Base-by-base conservation (phyloP, 2,888 invertebrate species). In the Malthinus seriepunctatus region DNA sequence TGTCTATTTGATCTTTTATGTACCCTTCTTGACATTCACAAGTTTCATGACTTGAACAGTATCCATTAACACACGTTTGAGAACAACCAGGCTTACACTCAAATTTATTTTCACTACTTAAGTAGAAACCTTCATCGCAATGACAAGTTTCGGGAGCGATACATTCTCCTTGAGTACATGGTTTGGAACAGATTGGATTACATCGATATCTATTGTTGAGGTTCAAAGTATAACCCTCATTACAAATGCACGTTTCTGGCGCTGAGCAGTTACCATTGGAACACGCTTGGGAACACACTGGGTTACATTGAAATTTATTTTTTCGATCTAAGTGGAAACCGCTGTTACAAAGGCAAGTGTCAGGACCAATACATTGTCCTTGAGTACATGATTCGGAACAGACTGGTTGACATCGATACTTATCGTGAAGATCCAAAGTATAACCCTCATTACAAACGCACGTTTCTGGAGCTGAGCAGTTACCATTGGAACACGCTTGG, bases 221-320 rank as follows among this genome's bases (percentile, higher is more conserved):
- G 15, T 50, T 44, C 32, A 42, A 9, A 7, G 12, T 11, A 44
- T 12, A 51, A 8, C 67, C 68, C 11, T 12, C 10, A n/a, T 61
- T 57, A 12, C 70, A 70, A 12, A 37, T 12, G 37, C 71, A 71
- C 8, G 31, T 52, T 45, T 69, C 63, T 1, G 69, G 69, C 3
- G 57, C 60, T 1, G 80, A 78, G 61, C 84, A 84, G 44, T 76
- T 77, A 2, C 82, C 83, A 64, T 83, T 82, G 9, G 79, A 5
- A 50, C 75, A 76, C n/a, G 63, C 51, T 35, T 62, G 75, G 0
- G 44, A 51, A 48, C 76, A 76, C 8, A 45, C 37, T 0, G 74
- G 72, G 14, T 63, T 57, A 44, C 75, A 75, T 37, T 62, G 56
- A 46, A 60, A 67, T 37, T 61, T 65, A 44, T 69, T 65, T n/a